phyloP scores from a whole-genome alignment of 2,113 vertebrate genomes.

The Cyanistes caeruleus region DNA sequence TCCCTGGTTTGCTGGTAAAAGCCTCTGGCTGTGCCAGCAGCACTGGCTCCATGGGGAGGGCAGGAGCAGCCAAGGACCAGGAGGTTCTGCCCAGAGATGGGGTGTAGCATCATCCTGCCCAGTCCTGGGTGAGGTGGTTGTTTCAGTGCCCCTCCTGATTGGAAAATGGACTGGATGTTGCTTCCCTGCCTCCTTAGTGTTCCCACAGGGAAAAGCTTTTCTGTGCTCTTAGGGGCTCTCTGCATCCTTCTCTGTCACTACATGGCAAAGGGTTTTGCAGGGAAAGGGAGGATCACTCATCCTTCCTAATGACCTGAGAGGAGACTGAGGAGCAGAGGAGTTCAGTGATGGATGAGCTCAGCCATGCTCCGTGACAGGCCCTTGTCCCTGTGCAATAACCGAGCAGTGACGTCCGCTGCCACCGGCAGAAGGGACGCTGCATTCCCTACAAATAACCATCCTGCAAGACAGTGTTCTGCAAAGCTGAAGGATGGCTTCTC shows the following conservation, averaged over 20 bases:
- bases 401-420: background rate
- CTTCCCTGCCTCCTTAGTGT: background rate
- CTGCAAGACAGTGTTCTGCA: background rate
- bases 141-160: background rate
- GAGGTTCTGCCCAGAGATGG: background rate
- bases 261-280: background rate
- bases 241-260: background rate
- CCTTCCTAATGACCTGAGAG: slow-evolving; percentile 34
- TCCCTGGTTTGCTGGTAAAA: background rate
- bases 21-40: rapidly evolving
- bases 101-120: background rate
- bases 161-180: background rate
- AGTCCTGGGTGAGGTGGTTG: background rate
- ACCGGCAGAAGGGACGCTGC: background rate
- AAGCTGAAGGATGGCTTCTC: background rate
- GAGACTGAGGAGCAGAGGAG: background rate
- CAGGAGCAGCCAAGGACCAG: background rate
- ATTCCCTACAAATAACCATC: background rate
- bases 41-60: rapidly evolving
- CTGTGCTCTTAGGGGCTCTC: background rate
- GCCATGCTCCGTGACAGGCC: background rate
- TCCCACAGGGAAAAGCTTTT: background rate
- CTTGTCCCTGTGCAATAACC: background rate
- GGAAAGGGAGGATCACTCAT: slow-evolving; percentile 3
- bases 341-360: slow-evolving; percentile 39